Conservation (phyloP, 2,888 invertebrate genomes). For the Torymus texanus region DNA sequence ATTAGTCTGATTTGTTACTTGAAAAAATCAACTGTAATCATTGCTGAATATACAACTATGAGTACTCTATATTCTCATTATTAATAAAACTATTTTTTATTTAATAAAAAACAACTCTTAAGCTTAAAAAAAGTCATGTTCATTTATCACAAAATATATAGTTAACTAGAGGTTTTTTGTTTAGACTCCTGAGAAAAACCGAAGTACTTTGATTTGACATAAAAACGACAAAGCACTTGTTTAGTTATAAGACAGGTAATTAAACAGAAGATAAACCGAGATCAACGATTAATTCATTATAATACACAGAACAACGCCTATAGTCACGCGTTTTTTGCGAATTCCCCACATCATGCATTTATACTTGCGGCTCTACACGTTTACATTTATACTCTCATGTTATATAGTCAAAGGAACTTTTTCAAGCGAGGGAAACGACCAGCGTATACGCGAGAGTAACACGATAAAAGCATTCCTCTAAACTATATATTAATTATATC, state of each 20-base stretch:
- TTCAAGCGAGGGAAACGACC: slow-evolving; percentile 50
- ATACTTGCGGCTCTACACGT: slow-evolving; percentile 28
- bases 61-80: slow-evolving; percentile 6
- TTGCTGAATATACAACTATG: not conserved
- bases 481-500: slow-evolving; percentile 21
- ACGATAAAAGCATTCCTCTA: slow-evolving; percentile 41
- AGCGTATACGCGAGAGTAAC: slow-evolving; percentile 41
- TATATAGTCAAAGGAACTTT: slow-evolving; percentile 50
- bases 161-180: slow-evolving; percentile 22
- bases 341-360: slow-evolving; percentile 29
- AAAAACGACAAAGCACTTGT: not conserved
- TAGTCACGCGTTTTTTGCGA: slow-evolving; percentile 41
- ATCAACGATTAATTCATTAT: not conserved
- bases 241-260: not conserved
- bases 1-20: slow-evolving; percentile 1
- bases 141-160: slow-evolving; percentile 39
- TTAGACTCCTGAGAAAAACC: not conserved
- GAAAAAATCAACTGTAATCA: slow-evolving; percentile 1
- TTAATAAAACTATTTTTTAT: slow-evolving; percentile 10
- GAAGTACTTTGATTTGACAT: not conserved
- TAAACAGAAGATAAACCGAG: not conserved
- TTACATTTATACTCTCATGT: slow-evolving; percentile 27
- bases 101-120: not conserved
- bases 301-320: not conserved
- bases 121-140: slow-evolving; percentile 19